A percentile compares a stretch with the other conserved stretches of the same genome.
Evolutionary conservation across 2,113 vertebrate genomes (phyloP).

Genomic region (Numenius arquata): DNA sequence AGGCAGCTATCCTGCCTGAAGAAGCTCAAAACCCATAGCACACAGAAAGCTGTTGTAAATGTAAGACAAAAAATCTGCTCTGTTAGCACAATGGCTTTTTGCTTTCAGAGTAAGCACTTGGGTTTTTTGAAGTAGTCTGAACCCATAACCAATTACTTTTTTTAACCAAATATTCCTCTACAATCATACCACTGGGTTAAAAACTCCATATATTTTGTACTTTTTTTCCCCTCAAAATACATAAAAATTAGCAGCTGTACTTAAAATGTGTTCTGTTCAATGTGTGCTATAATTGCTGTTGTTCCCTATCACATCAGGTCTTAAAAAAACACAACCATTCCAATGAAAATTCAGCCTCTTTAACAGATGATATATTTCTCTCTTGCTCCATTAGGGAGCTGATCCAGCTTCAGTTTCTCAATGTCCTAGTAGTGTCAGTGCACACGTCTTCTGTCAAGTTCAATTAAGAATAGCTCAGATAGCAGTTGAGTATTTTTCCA

Average conservation of each 20-base stretch:
- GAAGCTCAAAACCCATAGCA: background rate
- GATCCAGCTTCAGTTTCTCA: conserved; percentile 43
- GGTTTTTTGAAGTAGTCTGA: background rate
- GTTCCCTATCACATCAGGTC: background rate
- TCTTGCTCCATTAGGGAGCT: conserved; percentile 23
- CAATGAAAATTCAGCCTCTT: background rate
- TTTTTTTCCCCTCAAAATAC: background rate
- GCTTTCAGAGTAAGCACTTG: background rate
- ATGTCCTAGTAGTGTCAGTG: conserved; percentile 32
- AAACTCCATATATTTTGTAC: background rate
- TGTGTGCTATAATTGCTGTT: background rate
- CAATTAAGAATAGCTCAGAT: conserved; percentile 41
- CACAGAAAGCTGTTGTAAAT: background rate
- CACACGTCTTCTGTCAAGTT: conserved; percentile 49
- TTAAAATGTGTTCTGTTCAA: background rate
- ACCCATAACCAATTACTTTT: background rate
- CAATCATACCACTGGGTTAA: background rate
- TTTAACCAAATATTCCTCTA: background rate
- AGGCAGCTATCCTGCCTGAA: background rate
- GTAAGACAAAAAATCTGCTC: background rate
- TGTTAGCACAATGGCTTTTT: background rate
- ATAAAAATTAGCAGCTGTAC: background rate
- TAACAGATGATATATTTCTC: conserved; percentile 13
- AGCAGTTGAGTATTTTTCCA: conserved; percentile 42
- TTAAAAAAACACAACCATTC: background rate